phyloP scores from a whole-genome alignment of 2,113 vertebrate species.

The Carassius carassius region DNA sequence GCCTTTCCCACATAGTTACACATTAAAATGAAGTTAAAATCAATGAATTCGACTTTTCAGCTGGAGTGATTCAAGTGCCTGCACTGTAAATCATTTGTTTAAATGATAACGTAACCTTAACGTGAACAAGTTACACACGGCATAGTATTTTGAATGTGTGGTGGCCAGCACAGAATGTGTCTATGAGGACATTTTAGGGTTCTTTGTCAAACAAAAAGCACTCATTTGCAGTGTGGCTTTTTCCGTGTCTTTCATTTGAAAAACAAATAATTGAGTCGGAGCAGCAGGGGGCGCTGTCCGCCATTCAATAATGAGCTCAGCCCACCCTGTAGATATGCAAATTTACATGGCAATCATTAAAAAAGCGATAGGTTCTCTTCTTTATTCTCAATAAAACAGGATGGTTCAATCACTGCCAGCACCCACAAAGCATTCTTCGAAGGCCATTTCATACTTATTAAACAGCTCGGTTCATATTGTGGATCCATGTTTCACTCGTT shows the following conservation, averaged over 20 bases:
- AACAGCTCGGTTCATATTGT: too few species aligned
- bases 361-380: background rate
- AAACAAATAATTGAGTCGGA: background rate
- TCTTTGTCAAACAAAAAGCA: background rate
- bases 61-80: background rate
- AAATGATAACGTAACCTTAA: background rate
- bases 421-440: too few species aligned
- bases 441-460: too few species aligned
- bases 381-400: background rate
- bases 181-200: background rate
- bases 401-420: too few species aligned
- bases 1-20: conserved; percentile 3
- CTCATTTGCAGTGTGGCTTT: background rate
- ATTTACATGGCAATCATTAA: background rate
- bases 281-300: too few species aligned
- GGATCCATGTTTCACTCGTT: too few species aligned
- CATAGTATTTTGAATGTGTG: background rate
- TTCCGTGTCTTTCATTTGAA: background rate
- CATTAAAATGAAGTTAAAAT: background rate
- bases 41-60: conserved; percentile 1
- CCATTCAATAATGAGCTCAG: background rate
- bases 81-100: conserved; percentile 32
- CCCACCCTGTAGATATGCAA: background rate
- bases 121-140: background rate
- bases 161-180: background rate